phyloP scores from a whole-genome alignment of 1,140 invertebrate genomes.

The Chymomyza costata region DNA sequence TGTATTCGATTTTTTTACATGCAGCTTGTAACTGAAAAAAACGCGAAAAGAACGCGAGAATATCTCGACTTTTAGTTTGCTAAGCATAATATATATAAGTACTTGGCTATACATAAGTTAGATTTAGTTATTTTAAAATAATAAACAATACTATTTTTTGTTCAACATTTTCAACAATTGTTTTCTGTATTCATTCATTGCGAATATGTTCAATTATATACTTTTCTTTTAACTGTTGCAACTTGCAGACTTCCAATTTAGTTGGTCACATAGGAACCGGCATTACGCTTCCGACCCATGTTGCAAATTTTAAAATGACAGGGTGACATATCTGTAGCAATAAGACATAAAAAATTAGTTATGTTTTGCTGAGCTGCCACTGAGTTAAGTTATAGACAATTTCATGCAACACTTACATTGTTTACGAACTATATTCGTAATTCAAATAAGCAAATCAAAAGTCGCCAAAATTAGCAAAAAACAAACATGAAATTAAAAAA shows the following conservation, averaged over 20 bases:
- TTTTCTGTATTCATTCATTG: background rate
- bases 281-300: conserved; percentile 67
- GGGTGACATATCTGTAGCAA: conserved; percentile 56
- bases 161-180: conserved; percentile 12
- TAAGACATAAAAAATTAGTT: background rate
- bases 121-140: conserved; percentile 16
- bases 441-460: conserved; percentile 32
- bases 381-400: background rate
- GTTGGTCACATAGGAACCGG: conserved; percentile 37
- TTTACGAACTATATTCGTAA: conserved; percentile 57
- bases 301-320: conserved; percentile 73
- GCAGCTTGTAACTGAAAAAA: no score
- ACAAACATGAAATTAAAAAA: background rate
- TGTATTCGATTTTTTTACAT: conserved; percentile 15
- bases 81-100: conserved; percentile 3
- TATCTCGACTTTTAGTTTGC: background rate
- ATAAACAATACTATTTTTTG: conserved; percentile 30
- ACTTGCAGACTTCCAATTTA: no score
- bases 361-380: background rate
- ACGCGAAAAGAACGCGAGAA: conserved; percentile 4
- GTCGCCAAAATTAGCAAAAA: conserved; percentile 2
- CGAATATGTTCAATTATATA: no score
- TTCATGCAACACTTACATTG: conserved; percentile 69
- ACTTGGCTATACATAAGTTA: conserved; percentile 15
- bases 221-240: no score